Conservation (phyloP, 2,113 vertebrate species). For the Rattus rattus region DNA sequence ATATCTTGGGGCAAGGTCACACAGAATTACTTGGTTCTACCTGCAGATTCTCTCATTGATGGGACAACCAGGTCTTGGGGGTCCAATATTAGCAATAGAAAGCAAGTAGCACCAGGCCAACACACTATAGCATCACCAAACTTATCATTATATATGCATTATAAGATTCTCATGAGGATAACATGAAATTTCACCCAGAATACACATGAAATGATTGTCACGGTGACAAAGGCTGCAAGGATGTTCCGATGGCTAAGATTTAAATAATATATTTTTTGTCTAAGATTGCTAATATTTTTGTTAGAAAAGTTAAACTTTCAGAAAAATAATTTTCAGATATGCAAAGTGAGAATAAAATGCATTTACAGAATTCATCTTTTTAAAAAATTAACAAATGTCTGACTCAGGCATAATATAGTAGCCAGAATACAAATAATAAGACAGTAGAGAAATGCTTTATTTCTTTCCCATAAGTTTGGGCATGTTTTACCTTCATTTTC, state of each 20-base stretch:
- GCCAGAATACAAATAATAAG: conserved; percentile 3
- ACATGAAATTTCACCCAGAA: background rate
- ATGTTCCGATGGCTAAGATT: background rate
- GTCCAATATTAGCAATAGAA: no score
- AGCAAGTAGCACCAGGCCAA: no score
- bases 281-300: background rate
- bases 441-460: background rate
- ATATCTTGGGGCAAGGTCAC: no score
- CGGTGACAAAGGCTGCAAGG: background rate
- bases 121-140: background rate
- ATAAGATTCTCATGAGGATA: background rate
- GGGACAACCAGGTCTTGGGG: no score
- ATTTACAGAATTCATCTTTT: background rate
- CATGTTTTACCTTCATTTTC: no score
- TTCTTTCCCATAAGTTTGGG: background rate
- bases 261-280: conserved; percentile 16
- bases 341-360: conserved; percentile 35
- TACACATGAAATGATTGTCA: background rate
- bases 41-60: no score
- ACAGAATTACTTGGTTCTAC: no score
- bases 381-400: conserved; percentile 40
- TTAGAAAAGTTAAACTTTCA: conserved; percentile 6
- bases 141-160: background rate
- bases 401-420: background rate
- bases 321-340: conserved; percentile 4